Evolutionary conservation across 2,113 vertebrate genomes (phyloP), one percentile per base, ranked within the genome.

Genomic region (Eurystomus gularis): DNA sequence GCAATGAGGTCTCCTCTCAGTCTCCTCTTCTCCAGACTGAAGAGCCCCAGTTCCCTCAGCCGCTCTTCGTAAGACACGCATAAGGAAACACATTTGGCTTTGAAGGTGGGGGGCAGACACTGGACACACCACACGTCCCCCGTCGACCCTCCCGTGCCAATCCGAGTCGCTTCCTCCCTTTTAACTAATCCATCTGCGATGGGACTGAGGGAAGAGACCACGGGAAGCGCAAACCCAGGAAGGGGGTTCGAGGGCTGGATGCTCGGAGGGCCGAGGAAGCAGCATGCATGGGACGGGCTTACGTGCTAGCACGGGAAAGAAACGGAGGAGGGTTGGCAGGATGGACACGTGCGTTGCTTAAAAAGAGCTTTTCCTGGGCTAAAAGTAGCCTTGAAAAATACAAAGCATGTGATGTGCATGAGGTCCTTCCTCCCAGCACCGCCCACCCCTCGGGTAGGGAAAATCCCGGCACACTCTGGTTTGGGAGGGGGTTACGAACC

Each of bases 361-460:
- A 35, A 69, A 81, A 55, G 2, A 29, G 26, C 35, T 77, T 51
- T 51, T 28, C 9, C 39, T 49, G 55, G 73, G 79, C n/a, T n/a
- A 42, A 75, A 69, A 39, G 17, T 1, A 39, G 25, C 51, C 51
- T 29, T 35, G 31, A 15, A 62, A 80, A 55, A 19, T 17, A 7
- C 23, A 7, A 44, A 86, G 26, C 37, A 14, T 0, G 0, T 18
- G 19, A 42, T 14, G 14, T 3, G 5, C 28, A 19, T 1, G 28
- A 57, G 61, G 19, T 28, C 57, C 76, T 46, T 52, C 62, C 42
- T 28, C 49, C 49, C 76, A 69, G 28, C 28, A 62, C 24, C 4
- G 0, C 54, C 25, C 51, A 28, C 8, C 52, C 52, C 28, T 0
- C 8, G 13, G 4, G 62, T 10, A 13, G 37, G 3, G 13, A 29